A percentile compares a stretch with the other conserved stretches of the same genome.
Conservation (phyloP, 2,797 vertebrate genomes). For the Lutjanus argentimaculatus region DNA sequence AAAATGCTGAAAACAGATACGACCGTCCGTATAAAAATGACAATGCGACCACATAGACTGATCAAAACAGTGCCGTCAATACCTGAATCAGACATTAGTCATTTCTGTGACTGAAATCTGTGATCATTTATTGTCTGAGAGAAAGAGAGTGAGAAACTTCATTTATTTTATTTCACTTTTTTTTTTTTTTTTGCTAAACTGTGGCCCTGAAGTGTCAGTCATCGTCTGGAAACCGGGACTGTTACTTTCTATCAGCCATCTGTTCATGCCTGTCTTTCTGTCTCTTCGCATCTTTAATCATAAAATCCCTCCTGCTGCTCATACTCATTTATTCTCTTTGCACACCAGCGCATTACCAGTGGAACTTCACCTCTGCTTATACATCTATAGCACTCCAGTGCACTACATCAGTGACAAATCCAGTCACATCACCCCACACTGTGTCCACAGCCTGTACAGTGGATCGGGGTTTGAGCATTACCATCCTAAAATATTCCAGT, state of each 20-base stretch:
- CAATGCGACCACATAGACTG: neutral
- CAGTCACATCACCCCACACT: neutral
- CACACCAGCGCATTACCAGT: neutral
- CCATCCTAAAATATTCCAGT: neutral
- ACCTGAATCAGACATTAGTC: neutral
- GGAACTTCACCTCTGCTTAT: neutral
- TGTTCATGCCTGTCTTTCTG: slow-evolving; percentile 18
- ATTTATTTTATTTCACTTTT: neutral
- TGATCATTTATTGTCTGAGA: slow-evolving; percentile 6
- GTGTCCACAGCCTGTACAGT: no score
- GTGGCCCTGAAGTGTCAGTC: slow-evolving; percentile 35
- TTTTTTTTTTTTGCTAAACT: slow-evolving; percentile 1
- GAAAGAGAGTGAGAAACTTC: neutral
- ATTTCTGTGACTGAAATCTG: slow-evolving; percentile 13
- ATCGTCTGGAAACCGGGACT: slow-evolving; percentile 29
- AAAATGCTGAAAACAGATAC: neutral
- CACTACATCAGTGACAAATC: neutral
- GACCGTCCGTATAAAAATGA: neutral
- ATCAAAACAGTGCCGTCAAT: neutral
- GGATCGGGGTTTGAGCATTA: no score
- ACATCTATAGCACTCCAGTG: neutral
- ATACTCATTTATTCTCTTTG: slow-evolving; percentile 8
- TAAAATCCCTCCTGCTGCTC: slow-evolving; percentile 24
- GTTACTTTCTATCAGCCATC: slow-evolving; percentile 40
- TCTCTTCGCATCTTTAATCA: slow-evolving; percentile 33